phyloP scores from a whole-genome alignment of 35 echinoderm and acorn worm species.

The Strongylocentrotus purpuratus region DNA sequence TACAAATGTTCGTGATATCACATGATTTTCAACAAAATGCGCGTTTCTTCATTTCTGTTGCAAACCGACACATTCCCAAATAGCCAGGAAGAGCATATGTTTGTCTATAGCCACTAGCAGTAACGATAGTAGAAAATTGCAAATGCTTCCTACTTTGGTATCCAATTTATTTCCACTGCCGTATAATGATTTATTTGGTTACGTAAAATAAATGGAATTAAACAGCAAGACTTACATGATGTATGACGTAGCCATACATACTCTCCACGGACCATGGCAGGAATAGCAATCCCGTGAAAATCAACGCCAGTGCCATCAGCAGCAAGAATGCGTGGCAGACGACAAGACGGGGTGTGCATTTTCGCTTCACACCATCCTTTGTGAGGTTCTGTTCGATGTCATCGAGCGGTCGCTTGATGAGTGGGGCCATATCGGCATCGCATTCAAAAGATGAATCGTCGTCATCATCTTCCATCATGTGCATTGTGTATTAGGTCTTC shows the following conservation, averaged over 20 bases:
- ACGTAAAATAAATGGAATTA: too few relatives aligned
- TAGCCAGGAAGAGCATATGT: too few relatives aligned
- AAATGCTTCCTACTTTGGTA: too few relatives aligned
- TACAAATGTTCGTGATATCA: too few relatives aligned
- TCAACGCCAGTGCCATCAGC: background rate
- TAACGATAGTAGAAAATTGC: too few relatives aligned
- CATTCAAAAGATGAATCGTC: constrained; percentile 4
- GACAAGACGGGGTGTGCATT: constrained; percentile 7
- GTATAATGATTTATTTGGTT: too few relatives aligned
- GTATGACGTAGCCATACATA: background rate
- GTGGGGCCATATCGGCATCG: background rate
- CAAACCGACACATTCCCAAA: too few relatives aligned
- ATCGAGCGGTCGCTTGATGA: background rate
- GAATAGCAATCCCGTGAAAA: constrained; percentile 38
- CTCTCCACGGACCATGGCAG: constrained; percentile 4
- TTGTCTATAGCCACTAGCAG: too few relatives aligned
- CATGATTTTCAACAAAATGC: too few relatives aligned
- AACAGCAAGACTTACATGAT: background rate
- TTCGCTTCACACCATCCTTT: background rate
- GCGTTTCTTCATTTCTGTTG: too few relatives aligned
- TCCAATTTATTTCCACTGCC: too few relatives aligned
- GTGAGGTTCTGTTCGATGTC: background rate
- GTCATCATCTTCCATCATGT: background rate
- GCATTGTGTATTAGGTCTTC: background rate
- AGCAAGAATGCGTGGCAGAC: constrained; percentile 25